Evolutionary conservation across 2,888 invertebrate species (phyloP).

Genomic region (Sarcophaga rosellei): DNA sequence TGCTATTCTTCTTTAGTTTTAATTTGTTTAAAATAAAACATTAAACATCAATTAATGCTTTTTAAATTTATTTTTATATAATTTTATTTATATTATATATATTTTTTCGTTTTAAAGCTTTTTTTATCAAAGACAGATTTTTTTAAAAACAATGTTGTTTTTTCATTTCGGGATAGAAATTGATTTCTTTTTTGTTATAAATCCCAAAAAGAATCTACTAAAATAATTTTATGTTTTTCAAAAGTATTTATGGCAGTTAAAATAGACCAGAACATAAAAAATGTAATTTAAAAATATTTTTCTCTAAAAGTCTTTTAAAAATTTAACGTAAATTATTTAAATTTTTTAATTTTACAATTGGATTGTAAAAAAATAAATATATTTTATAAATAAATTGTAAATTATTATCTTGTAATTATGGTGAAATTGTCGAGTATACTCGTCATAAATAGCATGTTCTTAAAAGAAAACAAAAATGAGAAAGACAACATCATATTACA

Average conservation of each 20-base stretch:
- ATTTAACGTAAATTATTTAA: no score
- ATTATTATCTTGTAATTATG: no score
- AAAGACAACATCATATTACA: no score
- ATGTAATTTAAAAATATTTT: no score
- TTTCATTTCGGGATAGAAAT: slow-evolving; percentile 6
- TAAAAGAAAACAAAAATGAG: no score
- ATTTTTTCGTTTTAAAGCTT: slow-evolving; percentile 54
- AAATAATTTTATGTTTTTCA: not conserved
- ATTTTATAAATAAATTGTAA: no score
- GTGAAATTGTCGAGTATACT: no score
- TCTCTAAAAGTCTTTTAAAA: no score
- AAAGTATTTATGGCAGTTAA: not conserved
- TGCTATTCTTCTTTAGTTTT: slow-evolving; percentile 21
- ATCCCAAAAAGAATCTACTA: not conserved
- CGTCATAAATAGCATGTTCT: no score
- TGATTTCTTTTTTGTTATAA: slow-evolving; percentile 8
- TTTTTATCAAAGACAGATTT: slow-evolving; percentile 48
- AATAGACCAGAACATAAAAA: no score
- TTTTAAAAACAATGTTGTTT: slow-evolving; percentile 19
- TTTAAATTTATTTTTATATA: slow-evolving; percentile 9
- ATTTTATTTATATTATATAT: slow-evolving; percentile 36
- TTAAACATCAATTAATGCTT: slow-evolving; percentile 61
- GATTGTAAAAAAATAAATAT: no score
- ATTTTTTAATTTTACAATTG: no score
- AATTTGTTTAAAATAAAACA: slow-evolving; percentile 55